Evolutionary conservation across 1,140 invertebrate genomes (phyloP), one percentile per base, ranked within the genome.

Genomic region (Danaus melanippus): DNA sequence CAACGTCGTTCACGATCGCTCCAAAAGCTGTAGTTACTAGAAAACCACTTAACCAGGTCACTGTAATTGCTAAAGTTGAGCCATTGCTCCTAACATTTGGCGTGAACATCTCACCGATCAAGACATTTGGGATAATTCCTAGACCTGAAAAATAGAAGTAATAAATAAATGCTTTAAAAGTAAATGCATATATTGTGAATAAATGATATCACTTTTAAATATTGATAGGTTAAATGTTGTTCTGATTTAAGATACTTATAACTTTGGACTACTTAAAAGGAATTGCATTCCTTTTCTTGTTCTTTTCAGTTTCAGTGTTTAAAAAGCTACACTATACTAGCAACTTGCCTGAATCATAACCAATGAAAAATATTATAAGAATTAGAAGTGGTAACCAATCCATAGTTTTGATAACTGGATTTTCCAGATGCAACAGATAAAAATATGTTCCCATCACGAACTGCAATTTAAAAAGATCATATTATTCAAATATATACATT

Each of bases 341-440:
- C 1, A 2, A 21, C 64, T 63, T 60, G 69, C 71, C 71, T 9
- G 44, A 21, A 50, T 60, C 63, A 45, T 69, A 71, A 40, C 59
- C 51, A 12, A 74, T 50, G 49, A 64, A 66, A 46, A 60, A 65
- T 8, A 63, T 2, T 17, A 74, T 58, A 0, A 74, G 21, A 7
- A 52, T 39, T 0, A 56, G 44, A 9, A 74, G 21, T 3, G 71
- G 69, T 11, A 74, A 46, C 71, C 71, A 74, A 7, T 53, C 48
- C 17, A 71, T 43, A 15, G 53, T 45, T 3, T 49, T 32, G 8
- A 48, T 53, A 42, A 40, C 48, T 10, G 47, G 10, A 50, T 42
- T 10, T 42, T 12, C 11, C n/a, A 55, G 7, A 11, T 57, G 15
- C 9, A n/a, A n/a, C n/a, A n/a, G n/a, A n/a, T n/a, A n/a, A n/a